phyloP scores from a whole-genome alignment of 92 coral and sea anemone species.

The Epizoanthus illoricatus region DNA sequence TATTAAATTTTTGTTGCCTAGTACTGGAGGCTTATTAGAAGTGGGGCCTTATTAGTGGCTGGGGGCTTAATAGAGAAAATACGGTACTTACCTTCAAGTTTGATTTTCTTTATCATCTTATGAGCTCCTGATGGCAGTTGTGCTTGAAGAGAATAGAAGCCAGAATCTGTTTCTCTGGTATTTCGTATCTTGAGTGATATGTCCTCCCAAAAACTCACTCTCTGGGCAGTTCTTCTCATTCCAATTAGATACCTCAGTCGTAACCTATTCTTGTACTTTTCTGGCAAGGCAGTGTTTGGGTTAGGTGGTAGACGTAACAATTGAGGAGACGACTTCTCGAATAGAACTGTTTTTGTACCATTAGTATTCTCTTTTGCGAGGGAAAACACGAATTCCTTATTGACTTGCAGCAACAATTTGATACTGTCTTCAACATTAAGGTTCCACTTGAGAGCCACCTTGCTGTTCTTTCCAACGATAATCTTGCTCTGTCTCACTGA shows the following conservation, averaged over 20 bases:
- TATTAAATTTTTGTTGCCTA: too few species aligned
- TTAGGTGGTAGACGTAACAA: not conserved
- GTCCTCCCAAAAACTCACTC: slow-evolving; percentile 1
- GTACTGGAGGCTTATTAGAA: too few species aligned
- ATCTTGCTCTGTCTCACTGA: not conserved
- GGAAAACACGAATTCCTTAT: slow-evolving; percentile 6
- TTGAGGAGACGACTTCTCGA: not conserved
- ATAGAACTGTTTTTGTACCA: not conserved
- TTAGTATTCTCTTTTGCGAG: not conserved
- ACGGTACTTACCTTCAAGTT: slow-evolving; percentile 15
- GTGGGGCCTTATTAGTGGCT: too few species aligned
- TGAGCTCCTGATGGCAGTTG: slow-evolving; percentile 19
- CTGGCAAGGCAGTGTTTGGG: slow-evolving; percentile 3
- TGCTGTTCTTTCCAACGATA: not conserved
- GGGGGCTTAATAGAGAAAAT: too few species aligned
- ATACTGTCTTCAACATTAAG: slow-evolving; percentile 5
- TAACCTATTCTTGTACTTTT: not conserved
- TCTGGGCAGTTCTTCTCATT: not conserved
- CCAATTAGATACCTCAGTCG: slow-evolving; percentile 10
- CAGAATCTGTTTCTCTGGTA: slow-evolving; percentile 5
- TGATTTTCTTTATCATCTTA: not conserved
- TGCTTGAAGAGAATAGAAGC: slow-evolving; percentile 8
- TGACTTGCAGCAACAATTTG: not conserved
- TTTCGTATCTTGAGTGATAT: slow-evolving; percentile 5
- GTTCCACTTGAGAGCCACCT: not conserved